phyloP scores from a whole-genome alignment of 2,888 invertebrate species.

The Acrobasis repandana region DNA sequence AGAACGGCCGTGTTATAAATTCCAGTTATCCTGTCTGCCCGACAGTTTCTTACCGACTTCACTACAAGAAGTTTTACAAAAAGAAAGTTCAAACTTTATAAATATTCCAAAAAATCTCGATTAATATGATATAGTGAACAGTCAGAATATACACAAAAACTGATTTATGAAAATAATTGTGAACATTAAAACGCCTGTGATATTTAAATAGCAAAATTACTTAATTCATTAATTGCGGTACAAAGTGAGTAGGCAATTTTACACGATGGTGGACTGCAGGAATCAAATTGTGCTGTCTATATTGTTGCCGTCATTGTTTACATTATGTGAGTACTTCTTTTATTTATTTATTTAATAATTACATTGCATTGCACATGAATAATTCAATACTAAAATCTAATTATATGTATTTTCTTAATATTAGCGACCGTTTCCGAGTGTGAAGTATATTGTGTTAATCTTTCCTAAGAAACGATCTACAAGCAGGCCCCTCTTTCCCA shows the following conservation, averaged over 20 bases:
- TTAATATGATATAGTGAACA: not conserved
- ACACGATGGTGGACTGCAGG: slow-evolving; percentile 32
- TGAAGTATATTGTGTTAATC: no score
- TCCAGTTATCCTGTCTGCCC: slow-evolving; percentile 32
- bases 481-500: no score
- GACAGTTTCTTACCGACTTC: slow-evolving; percentile 12
- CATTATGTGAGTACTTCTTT: slow-evolving; percentile 48
- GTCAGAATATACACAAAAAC: not conserved
- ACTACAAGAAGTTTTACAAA: not conserved
- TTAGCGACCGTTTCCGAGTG: no score
- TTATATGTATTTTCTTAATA: no score
- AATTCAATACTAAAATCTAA: no score
- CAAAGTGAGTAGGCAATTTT: slow-evolving; percentile 35
- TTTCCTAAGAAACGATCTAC: no score
- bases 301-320: slow-evolving; percentile 45
- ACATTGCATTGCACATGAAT: no score
- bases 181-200: slow-evolving; percentile 32
- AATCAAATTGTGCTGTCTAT: slow-evolving; percentile 43
- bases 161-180: not conserved
- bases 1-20: slow-evolving; percentile 52
- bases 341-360: no score
- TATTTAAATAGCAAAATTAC: slow-evolving; percentile 23
- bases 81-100: not conserved
- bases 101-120: not conserved
- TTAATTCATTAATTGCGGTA: slow-evolving; percentile 31